Evolutionary conservation across 2,113 vertebrate species (phyloP), one percentile per base, ranked within the genome.

Genomic region (Numenius arquata): DNA sequence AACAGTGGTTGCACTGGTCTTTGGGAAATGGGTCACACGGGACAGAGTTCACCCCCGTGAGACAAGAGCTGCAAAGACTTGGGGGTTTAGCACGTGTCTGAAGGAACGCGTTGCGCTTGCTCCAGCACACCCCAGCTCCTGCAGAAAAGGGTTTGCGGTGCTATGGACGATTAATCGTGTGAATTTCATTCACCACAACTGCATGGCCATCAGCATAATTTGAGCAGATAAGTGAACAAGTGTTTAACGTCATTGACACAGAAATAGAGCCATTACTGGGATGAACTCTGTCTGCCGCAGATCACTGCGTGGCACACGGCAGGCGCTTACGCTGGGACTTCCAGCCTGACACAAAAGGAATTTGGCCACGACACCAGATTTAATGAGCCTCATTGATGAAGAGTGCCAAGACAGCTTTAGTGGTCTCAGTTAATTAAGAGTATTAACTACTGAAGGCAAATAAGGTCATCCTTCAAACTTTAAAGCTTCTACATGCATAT

Each of bases 41-140:
- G 25, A 8, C 1, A 7, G 36, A 26, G 38, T 15, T 52, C 63
- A 53, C n/a, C 40, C 19, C n/a, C 2, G 0, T 27, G 26, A 41
- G 15, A 23, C 15, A 22, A 8, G 79, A 36, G 48, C 4, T 50
- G 43, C 20, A 21, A 27, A 23, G 71, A 20, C 26, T 6, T 11
- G 41, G 40, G 23, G 52, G 6, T 45, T 56, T 5, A 66, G 12
- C 25, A 1, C 1, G 7, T 6, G 16, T 12, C 59, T 32, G 59
- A 30, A 50, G 36, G 36, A 61, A 27, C 3, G 52, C 23, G 52
- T 5, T 25, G 63, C 9, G 16, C 71, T 15, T 29, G 36, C 50
- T 81, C 32, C 65, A 50, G 40, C 29, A 16, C 1, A 12, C 27
- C 30, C 5, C 47, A 55, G 16, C 45, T 72, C 50, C 75, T 3